Evolutionary conservation across 2,113 vertebrate species (phyloP).

Genomic region (Rhagologus leucostigma): DNA sequence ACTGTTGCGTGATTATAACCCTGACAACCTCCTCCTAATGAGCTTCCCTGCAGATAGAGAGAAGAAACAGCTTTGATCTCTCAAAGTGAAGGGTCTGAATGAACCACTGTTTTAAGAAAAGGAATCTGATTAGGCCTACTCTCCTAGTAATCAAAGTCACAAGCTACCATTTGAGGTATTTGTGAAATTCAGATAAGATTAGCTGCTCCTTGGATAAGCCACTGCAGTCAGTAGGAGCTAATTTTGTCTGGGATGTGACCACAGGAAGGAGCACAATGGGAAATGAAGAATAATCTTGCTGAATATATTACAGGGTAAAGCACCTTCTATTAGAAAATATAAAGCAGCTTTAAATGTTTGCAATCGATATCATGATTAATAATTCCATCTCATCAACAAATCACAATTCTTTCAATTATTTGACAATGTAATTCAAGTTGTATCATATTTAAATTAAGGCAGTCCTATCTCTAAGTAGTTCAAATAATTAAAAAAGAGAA

Average conservation of each 20-base stretch:
- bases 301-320: neutral
- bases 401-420: neutral
- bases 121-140: slow-evolving; percentile 68
- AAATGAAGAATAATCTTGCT: neutral
- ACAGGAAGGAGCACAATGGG: neutral
- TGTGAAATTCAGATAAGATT: slow-evolving; percentile 77
- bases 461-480: neutral
- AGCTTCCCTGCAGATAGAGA: slow-evolving; percentile 74
- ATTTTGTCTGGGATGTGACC: slow-evolving; percentile 63
- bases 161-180: slow-evolving; percentile 77
- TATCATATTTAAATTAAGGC: neutral
- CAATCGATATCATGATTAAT: neutral
- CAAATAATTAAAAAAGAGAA: neutral
- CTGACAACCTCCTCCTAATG: slow-evolving; percentile 75
- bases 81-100: slow-evolving; percentile 58
- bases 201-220: slow-evolving; percentile 59
- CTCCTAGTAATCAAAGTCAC: slow-evolving; percentile 74
- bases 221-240: slow-evolving; percentile 58
- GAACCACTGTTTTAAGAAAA: slow-evolving; percentile 75
- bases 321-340: neutral
- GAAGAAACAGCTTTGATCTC: slow-evolving; percentile 79
- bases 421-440: neutral
- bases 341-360: neutral
- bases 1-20: slow-evolving; percentile 76
- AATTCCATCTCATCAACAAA: neutral